phyloP scores from a whole-genome alignment of 1,140 invertebrate genomes.

The Drosophila tsacasi region DNA sequence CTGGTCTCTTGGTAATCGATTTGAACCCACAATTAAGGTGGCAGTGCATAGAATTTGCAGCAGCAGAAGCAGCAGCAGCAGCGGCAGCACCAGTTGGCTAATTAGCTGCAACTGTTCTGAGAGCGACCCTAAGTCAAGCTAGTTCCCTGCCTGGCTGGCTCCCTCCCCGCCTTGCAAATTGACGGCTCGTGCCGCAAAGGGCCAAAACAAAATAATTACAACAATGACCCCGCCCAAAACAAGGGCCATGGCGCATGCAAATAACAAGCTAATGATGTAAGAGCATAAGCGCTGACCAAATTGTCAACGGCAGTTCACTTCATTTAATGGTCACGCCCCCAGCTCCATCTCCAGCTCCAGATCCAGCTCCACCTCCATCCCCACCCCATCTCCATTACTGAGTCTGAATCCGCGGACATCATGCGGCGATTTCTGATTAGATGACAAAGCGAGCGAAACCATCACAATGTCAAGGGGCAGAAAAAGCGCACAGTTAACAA shows the following conservation, averaged over 20 bases:
- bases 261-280: conserved; percentile 84
- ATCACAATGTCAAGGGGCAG: conserved; percentile 27
- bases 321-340: conserved; percentile 49
- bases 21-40: conserved; percentile 74
- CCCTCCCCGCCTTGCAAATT: conserved; percentile 39
- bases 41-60: conserved; percentile 61
- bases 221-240: conserved; percentile 8
- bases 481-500: conserved; percentile 10
- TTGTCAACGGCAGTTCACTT: conserved; percentile 71
- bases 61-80: conserved; percentile 45
- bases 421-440: conserved; percentile 80
- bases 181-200: conserved; percentile 75
- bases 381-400: not conserved
- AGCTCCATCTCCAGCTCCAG: not conserved
- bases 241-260: conserved; percentile 58
- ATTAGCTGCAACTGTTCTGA: conserved; percentile 79
- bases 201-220: conserved; percentile 59
- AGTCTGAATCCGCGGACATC: conserved; percentile 58
- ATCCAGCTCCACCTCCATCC: not conserved
- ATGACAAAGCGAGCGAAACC: conserved; percentile 70
- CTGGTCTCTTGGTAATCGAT: conserved; percentile 64
- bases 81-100: conserved; percentile 72
- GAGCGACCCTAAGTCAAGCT: conserved; percentile 32
- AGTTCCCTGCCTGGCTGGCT: not conserved
- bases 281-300: conserved; percentile 79